Percentiles rank a stretch among this genome's conserved stretches.
phyloP scores from a whole-genome alignment of 2,113 vertebrate genomes.

The Myrmophylax atrothorax region DNA sequence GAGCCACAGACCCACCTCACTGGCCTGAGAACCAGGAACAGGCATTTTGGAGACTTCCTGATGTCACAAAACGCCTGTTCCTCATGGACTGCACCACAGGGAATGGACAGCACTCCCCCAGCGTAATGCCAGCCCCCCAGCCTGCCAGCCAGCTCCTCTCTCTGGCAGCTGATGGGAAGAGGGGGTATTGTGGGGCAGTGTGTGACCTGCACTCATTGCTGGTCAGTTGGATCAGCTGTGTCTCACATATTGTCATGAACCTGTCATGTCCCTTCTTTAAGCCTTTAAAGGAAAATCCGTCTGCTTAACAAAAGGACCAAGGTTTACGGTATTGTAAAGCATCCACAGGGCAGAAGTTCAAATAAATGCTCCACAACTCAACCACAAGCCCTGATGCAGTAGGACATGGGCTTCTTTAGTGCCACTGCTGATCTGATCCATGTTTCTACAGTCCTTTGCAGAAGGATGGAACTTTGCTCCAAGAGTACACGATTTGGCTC shows the following conservation, averaged over 20 bases:
- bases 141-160: background rate
- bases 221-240: background rate
- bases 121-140: accelerated
- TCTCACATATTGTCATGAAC: accelerated
- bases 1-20: background rate
- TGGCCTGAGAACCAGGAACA: accelerated
- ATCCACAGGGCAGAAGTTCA: accelerated
- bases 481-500: background rate
- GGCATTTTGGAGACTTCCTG: background rate
- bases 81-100: too few species aligned
- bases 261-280: background rate
- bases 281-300: background rate
- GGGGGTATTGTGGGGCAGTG: accelerated
- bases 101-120: accelerated
- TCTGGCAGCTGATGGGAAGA: background rate
- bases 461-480: accelerated
- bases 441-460: background rate
- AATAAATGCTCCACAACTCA: background rate
- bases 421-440: background rate
- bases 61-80: too few species aligned
- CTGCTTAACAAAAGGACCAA: background rate
- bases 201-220: accelerated
- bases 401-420: accelerated
- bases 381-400: accelerated
- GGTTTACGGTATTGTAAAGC: accelerated